Evolutionary conservation across 2,113 vertebrate species (phyloP).

Genomic region (Pluvianellus socialis): DNA sequence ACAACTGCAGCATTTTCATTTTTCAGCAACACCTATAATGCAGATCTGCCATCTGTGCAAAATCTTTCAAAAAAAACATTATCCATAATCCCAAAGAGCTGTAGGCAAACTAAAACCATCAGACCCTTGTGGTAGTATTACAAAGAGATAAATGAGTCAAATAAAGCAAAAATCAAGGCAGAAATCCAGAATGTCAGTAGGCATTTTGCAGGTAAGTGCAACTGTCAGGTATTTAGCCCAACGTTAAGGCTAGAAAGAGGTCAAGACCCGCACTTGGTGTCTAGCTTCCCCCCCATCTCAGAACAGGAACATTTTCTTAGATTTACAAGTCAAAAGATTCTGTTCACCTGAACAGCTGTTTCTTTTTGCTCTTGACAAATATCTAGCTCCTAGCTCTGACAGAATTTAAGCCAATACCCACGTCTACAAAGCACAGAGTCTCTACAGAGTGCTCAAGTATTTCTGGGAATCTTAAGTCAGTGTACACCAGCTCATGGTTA

Average conservation of each 20-base stretch:
- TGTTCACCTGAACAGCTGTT: background rate
- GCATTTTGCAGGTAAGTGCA: background rate
- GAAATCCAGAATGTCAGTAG: background rate
- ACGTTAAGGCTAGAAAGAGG: background rate
- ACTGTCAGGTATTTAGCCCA: background rate
- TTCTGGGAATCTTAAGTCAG: background rate
- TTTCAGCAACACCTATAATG: background rate
- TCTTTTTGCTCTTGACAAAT: background rate
- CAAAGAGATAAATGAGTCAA: background rate
- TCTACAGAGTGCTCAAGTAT: background rate
- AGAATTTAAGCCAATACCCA: background rate
- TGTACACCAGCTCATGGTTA: background rate
- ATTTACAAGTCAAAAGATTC: background rate
- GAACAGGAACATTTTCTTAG: background rate
- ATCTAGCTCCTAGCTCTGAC: background rate
- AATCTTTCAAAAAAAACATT: background rate
- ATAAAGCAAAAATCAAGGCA: background rate
- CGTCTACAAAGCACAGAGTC: background rate
- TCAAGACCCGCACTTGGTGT: background rate
- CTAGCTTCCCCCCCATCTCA: background rate
- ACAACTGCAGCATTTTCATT: background rate
- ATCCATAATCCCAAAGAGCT: background rate
- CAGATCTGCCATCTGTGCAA: background rate
- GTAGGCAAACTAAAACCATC: background rate
- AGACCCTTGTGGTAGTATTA: background rate